A percentile compares a stretch with the other conserved stretches of the same genome.
phyloP scores from a whole-genome alignment of 2,797 vertebrate species.

The Pseudocheirus occidentalis region DNA sequence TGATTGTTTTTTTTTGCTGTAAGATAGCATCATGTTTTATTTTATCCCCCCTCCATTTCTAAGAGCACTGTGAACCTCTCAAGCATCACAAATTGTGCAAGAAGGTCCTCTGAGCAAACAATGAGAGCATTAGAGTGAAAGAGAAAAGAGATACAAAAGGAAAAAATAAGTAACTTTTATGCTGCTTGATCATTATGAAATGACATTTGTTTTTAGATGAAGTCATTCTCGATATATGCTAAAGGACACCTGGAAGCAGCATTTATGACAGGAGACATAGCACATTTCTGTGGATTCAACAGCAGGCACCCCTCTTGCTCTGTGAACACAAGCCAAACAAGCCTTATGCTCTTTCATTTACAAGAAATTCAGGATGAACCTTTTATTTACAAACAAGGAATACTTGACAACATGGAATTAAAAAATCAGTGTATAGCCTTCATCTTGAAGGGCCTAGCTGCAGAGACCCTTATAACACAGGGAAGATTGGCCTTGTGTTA shows the following conservation, averaged over 20 bases:
- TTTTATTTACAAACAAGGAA: constrained; percentile 84
- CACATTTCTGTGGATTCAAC: constrained; percentile 59
- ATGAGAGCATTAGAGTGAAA: constrained; percentile 53
- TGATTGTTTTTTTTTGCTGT: constrained; percentile 33
- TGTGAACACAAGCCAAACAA: constrained; percentile 77
- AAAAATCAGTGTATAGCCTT: constrained; percentile 82
- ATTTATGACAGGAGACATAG: constrained; percentile 59
- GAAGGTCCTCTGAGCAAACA: constrained; percentile 49
- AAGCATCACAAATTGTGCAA: constrained; percentile 58
- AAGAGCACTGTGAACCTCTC: constrained; percentile 53
- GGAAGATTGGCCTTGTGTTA: constrained; percentile 79
- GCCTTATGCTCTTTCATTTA: constrained; percentile 79
- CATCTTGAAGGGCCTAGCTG: constrained; percentile 79
- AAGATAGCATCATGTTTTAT: not conserved
- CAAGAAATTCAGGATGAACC: constrained; percentile 82
- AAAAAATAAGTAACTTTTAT: constrained; percentile 12
- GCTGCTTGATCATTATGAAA: constrained; percentile 69
- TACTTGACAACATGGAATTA: constrained; percentile 80
- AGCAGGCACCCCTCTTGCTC: constrained; percentile 77
- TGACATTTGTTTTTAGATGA: constrained; percentile 67
- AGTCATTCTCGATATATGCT: constrained; percentile 51
- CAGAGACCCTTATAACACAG: constrained; percentile 77
- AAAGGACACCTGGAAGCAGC: constrained; percentile 72
- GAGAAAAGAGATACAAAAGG: not conserved
- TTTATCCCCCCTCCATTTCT: not conserved